Conservation (phyloP, 1,140 invertebrate genomes). For the Scaptomyza hsui region DNA sequence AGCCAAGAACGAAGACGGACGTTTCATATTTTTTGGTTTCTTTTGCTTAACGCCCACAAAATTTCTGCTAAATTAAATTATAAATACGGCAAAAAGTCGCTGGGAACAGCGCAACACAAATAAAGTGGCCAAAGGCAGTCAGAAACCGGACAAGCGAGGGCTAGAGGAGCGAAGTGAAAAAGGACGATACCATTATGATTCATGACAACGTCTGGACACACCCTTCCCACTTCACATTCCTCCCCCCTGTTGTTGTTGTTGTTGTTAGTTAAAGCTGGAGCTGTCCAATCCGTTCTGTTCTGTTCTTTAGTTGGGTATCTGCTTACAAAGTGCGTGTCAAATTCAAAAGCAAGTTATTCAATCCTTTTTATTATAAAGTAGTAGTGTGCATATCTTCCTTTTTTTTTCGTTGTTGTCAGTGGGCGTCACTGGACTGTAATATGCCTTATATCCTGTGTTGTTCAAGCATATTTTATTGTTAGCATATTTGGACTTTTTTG, state of each 20-base stretch:
- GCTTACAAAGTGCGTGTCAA: slow-evolving; percentile 73
- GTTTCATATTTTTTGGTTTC: slow-evolving; percentile 45
- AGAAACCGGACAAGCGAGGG: not conserved
- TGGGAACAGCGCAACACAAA: slow-evolving; percentile 46
- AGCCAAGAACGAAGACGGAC: slow-evolving; percentile 27
- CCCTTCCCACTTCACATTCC: not conserved
- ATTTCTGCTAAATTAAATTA: slow-evolving; percentile 83
- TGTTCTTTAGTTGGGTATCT: slow-evolving; percentile 35
- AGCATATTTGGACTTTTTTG: slow-evolving; percentile 43
- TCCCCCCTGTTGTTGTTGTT: slow-evolving; percentile 28
- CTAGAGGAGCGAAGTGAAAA: slow-evolving; percentile 5
- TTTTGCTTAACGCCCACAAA: slow-evolving; percentile 72
- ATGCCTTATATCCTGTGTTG: slow-evolving; percentile 45
- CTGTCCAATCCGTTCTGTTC: slow-evolving; percentile 3
- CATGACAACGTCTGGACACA: slow-evolving; percentile 65
- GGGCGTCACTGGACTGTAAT: slow-evolving; percentile 33
- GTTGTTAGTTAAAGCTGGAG: slow-evolving; percentile 56
- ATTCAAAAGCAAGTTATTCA: slow-evolving; percentile 72
- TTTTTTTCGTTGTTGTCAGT: slow-evolving; percentile 15
- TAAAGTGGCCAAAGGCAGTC: slow-evolving; percentile 54
- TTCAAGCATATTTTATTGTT: slow-evolving; percentile 51
- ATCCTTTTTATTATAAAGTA: slow-evolving; percentile 55
- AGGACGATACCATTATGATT: slow-evolving; percentile 69
- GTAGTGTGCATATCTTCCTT: slow-evolving; percentile 65
- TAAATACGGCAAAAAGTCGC: slow-evolving; percentile 77